Evolutionary conservation across 2,888 invertebrate genomes (phyloP).

Genomic region (Rhagophthalmus giganteus): DNA sequence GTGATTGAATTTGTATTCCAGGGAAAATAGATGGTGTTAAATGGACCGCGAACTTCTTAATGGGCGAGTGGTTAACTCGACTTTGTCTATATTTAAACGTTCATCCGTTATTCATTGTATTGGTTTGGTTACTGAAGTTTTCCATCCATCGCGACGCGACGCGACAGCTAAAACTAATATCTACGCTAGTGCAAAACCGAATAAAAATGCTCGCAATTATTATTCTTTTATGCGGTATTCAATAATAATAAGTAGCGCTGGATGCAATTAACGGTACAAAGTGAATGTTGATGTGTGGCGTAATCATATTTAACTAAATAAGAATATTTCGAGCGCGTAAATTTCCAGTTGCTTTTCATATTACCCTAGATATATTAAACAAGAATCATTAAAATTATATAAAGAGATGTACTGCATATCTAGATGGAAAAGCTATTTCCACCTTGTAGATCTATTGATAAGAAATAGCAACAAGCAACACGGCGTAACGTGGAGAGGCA

Average conservation of each 20-base stretch:
- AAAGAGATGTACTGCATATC: constrained; percentile 5
- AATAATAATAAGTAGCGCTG: no score
- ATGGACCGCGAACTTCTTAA: constrained; percentile 45
- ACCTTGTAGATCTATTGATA: constrained; percentile 25
- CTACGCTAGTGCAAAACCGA: no score
- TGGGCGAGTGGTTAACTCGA: constrained; percentile 44
- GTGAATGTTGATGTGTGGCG: background rate
- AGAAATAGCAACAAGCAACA: constrained; percentile 28
- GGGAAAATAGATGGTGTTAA: constrained; percentile 39
- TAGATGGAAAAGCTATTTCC: constrained; percentile 13
- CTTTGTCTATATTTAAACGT: constrained; percentile 51
- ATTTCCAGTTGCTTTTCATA: background rate
- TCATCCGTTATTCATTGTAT: constrained; percentile 54
- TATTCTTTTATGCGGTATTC: no score
- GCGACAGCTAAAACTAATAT: no score
- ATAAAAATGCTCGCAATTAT: background rate
- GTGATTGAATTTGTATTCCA: constrained; percentile 30
- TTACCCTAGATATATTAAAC: constrained; percentile 8
- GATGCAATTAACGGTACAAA: background rate
- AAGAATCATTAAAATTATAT: constrained; percentile 18
- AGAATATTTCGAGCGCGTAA: background rate
- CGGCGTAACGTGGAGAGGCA: constrained; percentile 14
- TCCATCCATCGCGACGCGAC: constrained; percentile 13
- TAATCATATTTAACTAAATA: background rate
- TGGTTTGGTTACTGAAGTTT: constrained; percentile 45